Percentiles rank a stretch among this genome's conserved stretches.
These are phyloP conservation scores for Nesoenas mayeri DNA, from an alignment of 2,113 vertebrate genomes.

Conservation along the genomic window DNA sequence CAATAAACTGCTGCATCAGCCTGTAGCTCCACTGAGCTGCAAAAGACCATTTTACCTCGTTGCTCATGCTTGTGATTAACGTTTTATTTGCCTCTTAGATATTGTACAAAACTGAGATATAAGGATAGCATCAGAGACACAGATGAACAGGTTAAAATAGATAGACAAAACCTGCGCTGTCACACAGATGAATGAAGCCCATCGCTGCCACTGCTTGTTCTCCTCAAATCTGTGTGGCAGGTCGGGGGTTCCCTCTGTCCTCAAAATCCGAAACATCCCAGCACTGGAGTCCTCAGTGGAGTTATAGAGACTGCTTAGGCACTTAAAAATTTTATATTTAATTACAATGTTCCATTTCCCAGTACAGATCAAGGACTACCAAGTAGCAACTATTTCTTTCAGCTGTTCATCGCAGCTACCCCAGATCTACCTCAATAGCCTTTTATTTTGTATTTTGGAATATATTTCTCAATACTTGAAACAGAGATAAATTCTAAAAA, in stretches of 20 bases:
- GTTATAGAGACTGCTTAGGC: neutral
- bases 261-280: neutral
- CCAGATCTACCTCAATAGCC: neutral
- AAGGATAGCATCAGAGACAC: neutral
- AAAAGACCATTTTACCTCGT: neutral
- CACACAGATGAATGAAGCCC: neutral
- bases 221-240: neutral
- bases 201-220: neutral
- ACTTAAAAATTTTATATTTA: neutral
- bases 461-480: neutral
- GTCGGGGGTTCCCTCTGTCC: neutral
- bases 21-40: neutral
- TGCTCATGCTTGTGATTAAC: neutral
- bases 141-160: neutral
- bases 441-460: neutral
- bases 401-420: neutral
- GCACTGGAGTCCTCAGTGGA: neutral
- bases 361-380: neutral
- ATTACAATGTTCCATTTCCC: neutral
- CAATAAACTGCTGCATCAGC: neutral
- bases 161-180: fast-evolving
- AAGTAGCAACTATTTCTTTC: neutral
- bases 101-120: neutral
- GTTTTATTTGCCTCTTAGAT: neutral
- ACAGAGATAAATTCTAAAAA: neutral